These are phyloP conservation scores for Oxystoma pomonae DNA, from an alignment of 2,888 invertebrate genomes.

Conservation along the genomic window DNA sequence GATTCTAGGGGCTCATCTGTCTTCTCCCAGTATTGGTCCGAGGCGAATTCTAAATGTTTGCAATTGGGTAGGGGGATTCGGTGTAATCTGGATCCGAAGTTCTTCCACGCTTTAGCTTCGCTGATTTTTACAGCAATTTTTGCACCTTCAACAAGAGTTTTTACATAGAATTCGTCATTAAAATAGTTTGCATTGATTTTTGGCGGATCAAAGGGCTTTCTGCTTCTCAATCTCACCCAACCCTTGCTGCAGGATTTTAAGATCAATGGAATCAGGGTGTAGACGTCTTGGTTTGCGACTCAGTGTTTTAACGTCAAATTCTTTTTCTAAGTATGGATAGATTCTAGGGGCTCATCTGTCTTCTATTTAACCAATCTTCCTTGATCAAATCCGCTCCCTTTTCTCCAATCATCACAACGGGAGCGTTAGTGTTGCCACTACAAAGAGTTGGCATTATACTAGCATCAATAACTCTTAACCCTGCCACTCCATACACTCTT, in stretches of 20 bases:
- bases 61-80: constrained; percentile 76
- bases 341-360: neutral
- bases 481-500: constrained; percentile 71
- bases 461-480: constrained; percentile 79
- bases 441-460: constrained; percentile 86
- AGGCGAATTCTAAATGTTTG: constrained; percentile 64
- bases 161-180: constrained; percentile 71
- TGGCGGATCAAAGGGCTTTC: constrained; percentile 84
- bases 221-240: constrained; percentile 68
- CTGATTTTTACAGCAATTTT: constrained; percentile 71
- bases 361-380: constrained; percentile 64
- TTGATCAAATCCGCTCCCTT: constrained; percentile 85
- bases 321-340: neutral
- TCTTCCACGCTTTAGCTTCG: constrained; percentile 72
- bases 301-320: neutral
- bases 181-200: constrained; percentile 91
- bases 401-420: constrained; percentile 88
- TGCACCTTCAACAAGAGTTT: constrained; percentile 78
- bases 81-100: constrained; percentile 56
- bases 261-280: constrained; percentile 83
- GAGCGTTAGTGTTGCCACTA: constrained; percentile 88
- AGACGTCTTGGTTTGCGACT: constrained; percentile 69
- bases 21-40: constrained; percentile 81
- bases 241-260: constrained; percentile 77
- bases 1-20: no score